phyloP scores from a whole-genome alignment of 2,113 vertebrate genomes.

The Gyps fulvus region DNA sequence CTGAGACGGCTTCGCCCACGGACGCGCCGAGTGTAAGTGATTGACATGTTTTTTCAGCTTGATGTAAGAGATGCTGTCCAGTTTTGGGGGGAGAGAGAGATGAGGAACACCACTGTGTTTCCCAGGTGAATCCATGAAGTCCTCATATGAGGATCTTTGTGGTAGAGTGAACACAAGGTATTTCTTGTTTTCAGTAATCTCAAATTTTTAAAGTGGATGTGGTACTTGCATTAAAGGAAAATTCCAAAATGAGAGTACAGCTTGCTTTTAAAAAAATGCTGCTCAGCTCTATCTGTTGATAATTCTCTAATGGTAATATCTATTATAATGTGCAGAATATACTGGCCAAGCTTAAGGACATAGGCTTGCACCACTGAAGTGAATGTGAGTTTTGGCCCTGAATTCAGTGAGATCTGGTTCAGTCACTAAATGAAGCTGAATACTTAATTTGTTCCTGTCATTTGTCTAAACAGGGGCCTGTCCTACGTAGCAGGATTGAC shows the following conservation, averaged over 20 bases:
- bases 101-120: neutral
- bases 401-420: neutral
- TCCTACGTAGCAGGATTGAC: neutral
- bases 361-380: neutral
- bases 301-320: neutral
- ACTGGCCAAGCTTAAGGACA: neutral
- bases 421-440: neutral
- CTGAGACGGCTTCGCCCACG: conserved; percentile 88
- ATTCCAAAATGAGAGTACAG: neutral
- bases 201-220: neutral
- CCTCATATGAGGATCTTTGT: neutral
- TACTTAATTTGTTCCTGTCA: neutral
- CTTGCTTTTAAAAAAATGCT: neutral
- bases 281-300: neutral
- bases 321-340: neutral
- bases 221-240: neutral
- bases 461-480: neutral
- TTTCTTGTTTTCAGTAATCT: neutral
- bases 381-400: neutral
- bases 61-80: neutral
- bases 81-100: neutral
- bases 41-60: neutral
- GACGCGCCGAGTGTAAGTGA: conserved; percentile 75
- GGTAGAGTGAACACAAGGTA: neutral
- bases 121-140: neutral